Percentiles rank a stretch among this genome's conserved stretches.
Evolutionary conservation across 2,797 vertebrate genomes (phyloP).

Genomic region (Glyptemys insculpta): DNA sequence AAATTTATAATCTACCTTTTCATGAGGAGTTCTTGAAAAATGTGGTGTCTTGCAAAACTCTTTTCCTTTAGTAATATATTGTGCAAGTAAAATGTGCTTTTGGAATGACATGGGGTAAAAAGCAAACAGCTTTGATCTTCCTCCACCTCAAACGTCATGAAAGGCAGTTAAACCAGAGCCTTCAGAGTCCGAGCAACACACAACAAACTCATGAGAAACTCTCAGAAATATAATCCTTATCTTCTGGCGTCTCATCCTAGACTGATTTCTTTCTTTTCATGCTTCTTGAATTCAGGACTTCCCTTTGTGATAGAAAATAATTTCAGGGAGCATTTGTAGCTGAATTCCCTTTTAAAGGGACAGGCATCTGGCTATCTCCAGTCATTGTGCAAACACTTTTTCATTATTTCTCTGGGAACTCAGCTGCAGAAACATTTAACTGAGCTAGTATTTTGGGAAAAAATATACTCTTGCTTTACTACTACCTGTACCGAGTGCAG

Average conservation of each 20-base stretch:
- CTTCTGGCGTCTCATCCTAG: neutral
- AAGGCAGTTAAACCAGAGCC: neutral
- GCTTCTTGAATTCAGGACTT: neutral
- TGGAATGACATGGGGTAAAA: neutral
- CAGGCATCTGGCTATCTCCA: neutral
- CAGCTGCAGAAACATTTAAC: slow-evolving; percentile 9
- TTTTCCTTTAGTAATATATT: neutral
- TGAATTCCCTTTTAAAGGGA: slow-evolving; percentile 10
- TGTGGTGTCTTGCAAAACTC: neutral
- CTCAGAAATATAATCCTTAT: neutral
- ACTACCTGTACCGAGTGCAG: neutral
- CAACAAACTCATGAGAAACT: neutral
- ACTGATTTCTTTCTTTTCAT: neutral
- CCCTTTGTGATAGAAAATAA: neutral
- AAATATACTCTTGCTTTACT: neutral
- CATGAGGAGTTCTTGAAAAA: neutral
- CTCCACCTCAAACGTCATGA: neutral
- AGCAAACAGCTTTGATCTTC: neutral
- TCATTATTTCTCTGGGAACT: neutral
- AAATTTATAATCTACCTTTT: neutral
- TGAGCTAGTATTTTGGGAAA: neutral
- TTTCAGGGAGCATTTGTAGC: neutral
- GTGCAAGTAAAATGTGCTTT: neutral
- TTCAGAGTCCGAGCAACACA: neutral
- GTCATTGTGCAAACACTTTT: neutral